Conservation (phyloP, 2,113 vertebrate genomes). For the Ammodytes dubius region DNA sequence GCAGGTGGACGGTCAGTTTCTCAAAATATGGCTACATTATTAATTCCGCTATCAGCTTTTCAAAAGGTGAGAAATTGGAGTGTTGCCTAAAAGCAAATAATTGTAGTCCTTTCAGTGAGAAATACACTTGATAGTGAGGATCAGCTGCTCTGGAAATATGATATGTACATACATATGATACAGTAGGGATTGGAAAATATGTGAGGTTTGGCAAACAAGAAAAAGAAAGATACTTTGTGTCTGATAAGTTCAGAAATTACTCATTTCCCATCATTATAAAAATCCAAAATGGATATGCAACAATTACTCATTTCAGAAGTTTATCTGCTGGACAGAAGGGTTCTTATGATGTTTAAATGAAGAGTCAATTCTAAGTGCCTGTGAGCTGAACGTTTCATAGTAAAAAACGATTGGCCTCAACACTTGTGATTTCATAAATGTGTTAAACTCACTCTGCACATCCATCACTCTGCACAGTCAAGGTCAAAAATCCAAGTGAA, state of each 20-base stretch:
- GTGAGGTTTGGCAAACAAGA: not conserved
- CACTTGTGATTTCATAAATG: not conserved
- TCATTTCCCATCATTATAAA: too few species aligned
- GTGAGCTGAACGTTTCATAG: not conserved
- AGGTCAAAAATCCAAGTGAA: not conserved
- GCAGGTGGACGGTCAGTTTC: constrained; percentile 7
- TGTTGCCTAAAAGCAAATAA: not conserved
- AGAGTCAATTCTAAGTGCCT: not conserved
- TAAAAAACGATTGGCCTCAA: not conserved
- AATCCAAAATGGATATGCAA: too few species aligned
- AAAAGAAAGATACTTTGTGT: not conserved
- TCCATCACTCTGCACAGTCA: not conserved
- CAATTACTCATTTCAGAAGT: too few species aligned
- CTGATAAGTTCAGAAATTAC: too few species aligned
- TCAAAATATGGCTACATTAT: constrained; percentile 5
- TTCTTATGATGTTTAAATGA: too few species aligned
- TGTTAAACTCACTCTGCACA: not conserved
- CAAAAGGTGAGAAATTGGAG: constrained; percentile 11
- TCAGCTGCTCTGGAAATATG: not conserved
- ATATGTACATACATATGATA: not conserved
- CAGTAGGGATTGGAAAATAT: not conserved
- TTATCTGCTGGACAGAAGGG: too few species aligned
- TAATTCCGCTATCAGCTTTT: not conserved
- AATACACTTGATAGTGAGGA: not conserved
- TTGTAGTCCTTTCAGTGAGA: not conserved